phyloP scores from a whole-genome alignment of 53 echinoderm and acorn worm genomes.

The Patiria pectinifera region DNA sequence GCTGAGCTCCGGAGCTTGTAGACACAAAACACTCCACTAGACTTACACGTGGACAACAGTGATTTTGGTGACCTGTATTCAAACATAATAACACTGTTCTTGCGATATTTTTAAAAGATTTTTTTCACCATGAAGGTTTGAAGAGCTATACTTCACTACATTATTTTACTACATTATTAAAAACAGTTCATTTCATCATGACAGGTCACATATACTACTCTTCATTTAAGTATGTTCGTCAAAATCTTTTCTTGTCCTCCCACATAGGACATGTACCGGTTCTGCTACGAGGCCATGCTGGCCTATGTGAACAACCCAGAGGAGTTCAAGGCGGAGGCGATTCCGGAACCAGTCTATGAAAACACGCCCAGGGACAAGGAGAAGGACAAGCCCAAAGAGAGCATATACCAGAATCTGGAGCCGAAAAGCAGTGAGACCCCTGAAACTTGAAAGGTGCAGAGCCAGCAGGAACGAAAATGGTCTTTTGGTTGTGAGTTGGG shows the following conservation, averaged over 20 bases:
- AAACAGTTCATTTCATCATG: too few relatives aligned
- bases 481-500: neutral
- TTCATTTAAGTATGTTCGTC: too few relatives aligned
- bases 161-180: too few relatives aligned
- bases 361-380: conserved; percentile 14
- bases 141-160: too few relatives aligned
- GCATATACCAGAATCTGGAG: conserved; percentile 49
- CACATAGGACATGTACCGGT: conserved; percentile 67
- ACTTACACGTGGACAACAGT: too few relatives aligned
- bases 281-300: conserved; percentile 76
- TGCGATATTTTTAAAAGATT: too few relatives aligned
- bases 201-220: too few relatives aligned
- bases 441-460: neutral
- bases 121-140: too few relatives aligned
- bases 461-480: neutral
- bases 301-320: conserved; percentile 41
- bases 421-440: neutral
- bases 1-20: too few relatives aligned
- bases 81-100: too few relatives aligned
- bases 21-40: too few relatives aligned
- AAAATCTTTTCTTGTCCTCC: neutral
- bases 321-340: neutral
- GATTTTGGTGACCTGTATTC: too few relatives aligned
- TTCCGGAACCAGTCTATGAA: conserved; percentile 36
- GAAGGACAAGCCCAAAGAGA: conserved; percentile 5